These are phyloP conservation scores for Trachythela sp. DNA, from an alignment of 64 coral and sea anemone genomes.

Conservation along the genomic window DNA sequence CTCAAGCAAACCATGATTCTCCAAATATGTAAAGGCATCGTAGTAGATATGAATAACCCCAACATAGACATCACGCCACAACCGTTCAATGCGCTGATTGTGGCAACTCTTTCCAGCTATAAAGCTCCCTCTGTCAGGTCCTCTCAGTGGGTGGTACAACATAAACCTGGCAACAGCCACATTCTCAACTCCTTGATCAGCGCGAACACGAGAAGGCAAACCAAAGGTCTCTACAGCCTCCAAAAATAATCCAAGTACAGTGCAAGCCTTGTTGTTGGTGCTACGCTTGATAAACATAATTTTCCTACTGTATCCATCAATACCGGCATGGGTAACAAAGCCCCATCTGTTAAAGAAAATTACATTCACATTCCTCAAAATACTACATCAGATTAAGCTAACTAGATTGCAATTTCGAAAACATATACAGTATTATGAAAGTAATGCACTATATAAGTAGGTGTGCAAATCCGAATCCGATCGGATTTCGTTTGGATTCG, in stretches of 20 bases:
- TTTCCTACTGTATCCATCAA: conserved; percentile 36
- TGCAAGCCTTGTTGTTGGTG: conserved; percentile 25
- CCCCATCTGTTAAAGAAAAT: conserved; percentile 25
- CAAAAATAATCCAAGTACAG: conserved; percentile 9
- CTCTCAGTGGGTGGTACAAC: not conserved
- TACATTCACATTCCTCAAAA: not conserved
- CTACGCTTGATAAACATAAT: not conserved
- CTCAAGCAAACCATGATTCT: not conserved
- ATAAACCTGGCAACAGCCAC: not conserved
- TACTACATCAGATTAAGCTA: no score
- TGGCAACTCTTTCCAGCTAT: not conserved
- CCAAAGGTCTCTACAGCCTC: conserved; percentile 27
- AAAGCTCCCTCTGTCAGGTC: not conserved
- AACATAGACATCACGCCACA: not conserved
- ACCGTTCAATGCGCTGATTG: no score
- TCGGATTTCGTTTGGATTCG: no score
- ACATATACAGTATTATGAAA: no score
- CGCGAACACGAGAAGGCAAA: conserved; percentile 24
- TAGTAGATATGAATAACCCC: not conserved
- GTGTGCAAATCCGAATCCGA: no score
- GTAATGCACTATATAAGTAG: no score
- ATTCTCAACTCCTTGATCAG: not conserved
- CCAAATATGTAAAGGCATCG: not conserved
- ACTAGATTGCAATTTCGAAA: no score
- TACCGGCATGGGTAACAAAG: conserved; percentile 37